These are phyloP conservation scores for Dasysyrphus tricinctus DNA, from an alignment of 2,888 invertebrate genomes.

Conservation along the genomic window DNA sequence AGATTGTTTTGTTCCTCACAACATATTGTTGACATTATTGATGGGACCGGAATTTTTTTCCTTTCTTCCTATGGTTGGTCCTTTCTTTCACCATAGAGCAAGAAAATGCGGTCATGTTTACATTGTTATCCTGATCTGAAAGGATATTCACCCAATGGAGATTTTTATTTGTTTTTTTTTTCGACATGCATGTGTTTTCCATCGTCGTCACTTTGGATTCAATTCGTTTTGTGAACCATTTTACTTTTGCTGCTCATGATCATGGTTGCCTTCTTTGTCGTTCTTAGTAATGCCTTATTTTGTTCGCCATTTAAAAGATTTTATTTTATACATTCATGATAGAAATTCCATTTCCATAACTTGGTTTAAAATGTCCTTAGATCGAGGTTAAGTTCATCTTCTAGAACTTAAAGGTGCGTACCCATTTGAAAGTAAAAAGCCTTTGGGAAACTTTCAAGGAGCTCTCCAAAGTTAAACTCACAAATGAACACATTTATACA, in stretches of 20 bases:
- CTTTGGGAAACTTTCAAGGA: too few relatives aligned
- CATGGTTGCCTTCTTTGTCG: background rate
- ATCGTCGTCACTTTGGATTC: conserved; percentile 6
- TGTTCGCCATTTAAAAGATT: background rate
- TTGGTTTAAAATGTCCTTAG: too few relatives aligned
- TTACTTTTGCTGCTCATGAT: background rate
- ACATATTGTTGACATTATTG: conserved; percentile 73
- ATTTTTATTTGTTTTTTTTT: conserved; percentile 8
- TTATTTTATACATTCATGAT: background rate
- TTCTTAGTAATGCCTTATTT: background rate
- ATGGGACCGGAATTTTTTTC: conserved; percentile 62
- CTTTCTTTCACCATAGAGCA: background rate
- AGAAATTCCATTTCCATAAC: background rate
- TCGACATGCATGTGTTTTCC: conserved; percentile 29
- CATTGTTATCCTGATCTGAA: conserved; percentile 56
- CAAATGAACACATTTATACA: too few relatives aligned
- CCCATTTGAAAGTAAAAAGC: too few relatives aligned
- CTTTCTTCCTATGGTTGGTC: background rate
- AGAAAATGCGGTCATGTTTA: conserved; percentile 53
- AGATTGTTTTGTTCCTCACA: conserved; percentile 43
- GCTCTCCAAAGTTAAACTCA: too few relatives aligned
- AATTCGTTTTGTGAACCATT: conserved; percentile 22
- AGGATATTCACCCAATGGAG: conserved; percentile 57
- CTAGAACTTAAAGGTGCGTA: too few relatives aligned
- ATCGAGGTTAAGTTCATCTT: too few relatives aligned